A percentile compares a stretch with the other conserved stretches of the same genome.
Conservation (phyloP, 2,888 invertebrate genomes). For the Drosophila helvetica region DNA sequence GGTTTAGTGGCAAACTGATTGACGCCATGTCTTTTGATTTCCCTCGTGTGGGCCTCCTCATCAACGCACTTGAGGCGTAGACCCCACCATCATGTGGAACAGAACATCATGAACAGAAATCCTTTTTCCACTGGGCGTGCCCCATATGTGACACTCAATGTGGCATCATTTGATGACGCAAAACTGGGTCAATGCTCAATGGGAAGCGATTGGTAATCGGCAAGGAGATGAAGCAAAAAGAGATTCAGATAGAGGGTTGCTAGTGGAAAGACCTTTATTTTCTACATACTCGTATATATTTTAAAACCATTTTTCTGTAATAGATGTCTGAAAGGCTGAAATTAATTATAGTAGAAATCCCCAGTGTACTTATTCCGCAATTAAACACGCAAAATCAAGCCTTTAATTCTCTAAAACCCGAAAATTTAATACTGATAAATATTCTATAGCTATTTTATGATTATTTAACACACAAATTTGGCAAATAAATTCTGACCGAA, state of each 20-base stretch:
- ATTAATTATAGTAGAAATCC: neutral
- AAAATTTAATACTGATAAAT: neutral
- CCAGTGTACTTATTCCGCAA: neutral
- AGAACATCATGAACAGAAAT: neutral
- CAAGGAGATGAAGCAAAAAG: neutral
- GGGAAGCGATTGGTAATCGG: slow-evolving; percentile 6
- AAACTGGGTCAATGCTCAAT: slow-evolving; percentile 31
- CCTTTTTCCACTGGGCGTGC: slow-evolving; percentile 16
- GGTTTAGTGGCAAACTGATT: slow-evolving; percentile 47
- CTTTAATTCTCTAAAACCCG: neutral
- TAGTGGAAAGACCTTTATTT: neutral
- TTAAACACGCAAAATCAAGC: neutral
- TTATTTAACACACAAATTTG: neutral
- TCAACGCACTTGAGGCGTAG: slow-evolving; percentile 26
- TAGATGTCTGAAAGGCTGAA: too few species aligned
- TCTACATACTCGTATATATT: too few species aligned
- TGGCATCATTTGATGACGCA: slow-evolving; percentile 28
- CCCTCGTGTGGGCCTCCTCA: slow-evolving; percentile 58
- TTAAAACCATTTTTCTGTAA: neutral
- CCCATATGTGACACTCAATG: slow-evolving; percentile 30
- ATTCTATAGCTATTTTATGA: neutral
- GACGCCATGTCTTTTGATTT: slow-evolving; percentile 71
- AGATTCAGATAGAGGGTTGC: neutral
- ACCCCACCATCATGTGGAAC: neutral
- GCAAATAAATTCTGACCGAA: neutral